Conservation (phyloP, 2,797 vertebrate genomes). For the Synaphobranchus kaupii region DNA sequence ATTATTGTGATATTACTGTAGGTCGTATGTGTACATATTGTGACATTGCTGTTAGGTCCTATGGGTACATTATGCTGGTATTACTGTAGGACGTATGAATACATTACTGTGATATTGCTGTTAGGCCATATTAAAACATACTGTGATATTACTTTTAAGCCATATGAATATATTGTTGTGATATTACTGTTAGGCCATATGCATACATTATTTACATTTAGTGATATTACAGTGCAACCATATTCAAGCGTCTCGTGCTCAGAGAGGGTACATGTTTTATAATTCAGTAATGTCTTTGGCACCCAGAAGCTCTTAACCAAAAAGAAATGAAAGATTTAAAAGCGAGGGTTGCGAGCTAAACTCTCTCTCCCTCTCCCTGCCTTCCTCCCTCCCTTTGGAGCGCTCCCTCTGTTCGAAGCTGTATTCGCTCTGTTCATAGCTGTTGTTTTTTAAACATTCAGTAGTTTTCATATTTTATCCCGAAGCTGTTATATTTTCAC, state of each 20-base stretch:
- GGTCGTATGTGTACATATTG: neutral
- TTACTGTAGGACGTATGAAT: neutral
- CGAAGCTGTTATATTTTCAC: neutral
- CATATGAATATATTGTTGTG: neutral
- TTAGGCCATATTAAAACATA: neutral
- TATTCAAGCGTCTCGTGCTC: slow-evolving; percentile 30
- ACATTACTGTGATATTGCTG: neutral
- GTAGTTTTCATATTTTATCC: neutral
- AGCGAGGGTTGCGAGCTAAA: neutral
- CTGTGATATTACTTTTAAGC: neutral
- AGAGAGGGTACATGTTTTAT: slow-evolving; percentile 35
- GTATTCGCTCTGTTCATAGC: no score
- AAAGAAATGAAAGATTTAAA: slow-evolving; percentile 17
- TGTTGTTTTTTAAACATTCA: neutral
- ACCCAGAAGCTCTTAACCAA: slow-evolving; percentile 27
- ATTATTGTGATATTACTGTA: neutral
- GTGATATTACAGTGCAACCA: slow-evolving; percentile 48
- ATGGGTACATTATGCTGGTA: neutral
- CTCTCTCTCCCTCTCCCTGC: no score
- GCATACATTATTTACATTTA: neutral
- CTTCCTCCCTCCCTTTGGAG: neutral
- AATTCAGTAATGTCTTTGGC: slow-evolving; percentile 41
- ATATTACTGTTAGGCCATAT: neutral
- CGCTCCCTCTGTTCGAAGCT: no score
- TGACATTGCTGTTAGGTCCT: no score